Percentiles rank a stretch among this genome's conserved stretches.
These are phyloP conservation scores for Craseonycteris thonglongyai DNA, from an alignment of 2,113 vertebrate genomes.

Conservation along the genomic window DNA sequence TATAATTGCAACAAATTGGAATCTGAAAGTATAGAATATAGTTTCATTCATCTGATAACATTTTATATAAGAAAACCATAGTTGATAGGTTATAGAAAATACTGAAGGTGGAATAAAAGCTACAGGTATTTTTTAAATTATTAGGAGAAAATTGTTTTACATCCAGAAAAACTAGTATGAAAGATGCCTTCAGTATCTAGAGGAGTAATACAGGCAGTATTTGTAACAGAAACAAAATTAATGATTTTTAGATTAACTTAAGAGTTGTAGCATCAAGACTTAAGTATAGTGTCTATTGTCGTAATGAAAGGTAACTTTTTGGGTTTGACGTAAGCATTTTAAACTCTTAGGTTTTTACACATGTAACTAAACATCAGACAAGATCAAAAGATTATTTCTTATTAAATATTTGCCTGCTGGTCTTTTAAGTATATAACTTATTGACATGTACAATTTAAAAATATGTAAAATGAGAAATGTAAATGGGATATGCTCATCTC, in stretches of 20 bases:
- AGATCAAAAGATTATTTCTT: slow-evolving; percentile 34
- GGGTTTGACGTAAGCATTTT: not conserved
- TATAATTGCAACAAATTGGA: not conserved
- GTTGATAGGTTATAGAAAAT: not conserved
- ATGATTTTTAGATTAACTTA: not conserved
- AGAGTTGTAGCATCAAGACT: not conserved
- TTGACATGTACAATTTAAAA: slow-evolving; percentile 31
- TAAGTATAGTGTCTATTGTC: not conserved
- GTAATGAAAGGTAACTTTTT: not conserved
- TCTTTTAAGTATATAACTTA: slow-evolving; percentile 40
- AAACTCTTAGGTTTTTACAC: not conserved
- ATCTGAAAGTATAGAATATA: not conserved
- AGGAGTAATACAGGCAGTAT: not conserved
- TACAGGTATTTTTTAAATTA: not conserved
- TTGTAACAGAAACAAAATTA: not conserved
- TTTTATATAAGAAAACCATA: not conserved
- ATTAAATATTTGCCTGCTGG: not conserved
- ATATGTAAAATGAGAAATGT: slow-evolving; percentile 49
- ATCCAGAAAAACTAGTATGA: not conserved
- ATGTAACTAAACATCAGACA: slow-evolving; percentile 22
- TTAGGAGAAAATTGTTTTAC: not conserved
- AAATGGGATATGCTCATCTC: slow-evolving; percentile 37
- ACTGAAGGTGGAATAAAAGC: not conserved
- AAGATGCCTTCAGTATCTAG: not conserved
- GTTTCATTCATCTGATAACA: not conserved